Percentiles rank a stretch among this genome's conserved stretches.
These are phyloP conservation scores for Drosophila varians DNA, from an alignment of 1,140 invertebrate species.

Conservation along the genomic window DNA sequence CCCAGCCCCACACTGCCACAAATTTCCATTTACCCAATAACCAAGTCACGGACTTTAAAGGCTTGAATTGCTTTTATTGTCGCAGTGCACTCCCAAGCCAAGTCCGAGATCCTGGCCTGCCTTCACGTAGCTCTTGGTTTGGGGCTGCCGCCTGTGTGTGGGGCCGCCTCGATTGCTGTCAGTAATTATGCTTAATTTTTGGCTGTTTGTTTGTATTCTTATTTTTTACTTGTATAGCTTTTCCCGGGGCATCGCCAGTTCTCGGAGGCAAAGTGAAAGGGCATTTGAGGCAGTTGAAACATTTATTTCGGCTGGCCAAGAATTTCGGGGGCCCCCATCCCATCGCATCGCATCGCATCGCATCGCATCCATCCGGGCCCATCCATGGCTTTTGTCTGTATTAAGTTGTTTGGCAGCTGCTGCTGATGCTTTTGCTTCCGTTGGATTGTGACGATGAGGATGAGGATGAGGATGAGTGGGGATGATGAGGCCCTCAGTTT, in stretches of 20 bases:
- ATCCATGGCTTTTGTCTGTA: conserved; percentile 64
- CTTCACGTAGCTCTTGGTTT: conserved; percentile 61
- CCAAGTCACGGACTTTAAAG: too few relatives aligned
- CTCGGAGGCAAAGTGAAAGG: conserved; percentile 54
- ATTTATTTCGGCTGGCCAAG: conserved; percentile 62
- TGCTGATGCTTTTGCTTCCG: conserved; percentile 47
- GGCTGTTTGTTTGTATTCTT: conserved; percentile 52
- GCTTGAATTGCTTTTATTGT: not conserved
- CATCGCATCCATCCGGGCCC: conserved; percentile 21
- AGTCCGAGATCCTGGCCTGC: conserved; percentile 29
- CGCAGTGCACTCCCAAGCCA: conserved; percentile 9
- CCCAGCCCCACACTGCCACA: conserved; percentile 39
- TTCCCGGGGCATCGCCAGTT: conserved; percentile 10
- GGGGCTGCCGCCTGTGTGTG: conserved; percentile 52
- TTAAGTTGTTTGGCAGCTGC: conserved; percentile 80
- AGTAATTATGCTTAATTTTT: conserved; percentile 81
- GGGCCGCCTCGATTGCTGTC: conserved; percentile 73
- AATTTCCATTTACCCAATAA: not conserved
- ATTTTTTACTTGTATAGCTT: conserved; percentile 22
- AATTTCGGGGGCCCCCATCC: conserved; percentile 13
- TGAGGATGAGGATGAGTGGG: conserved; percentile 23
- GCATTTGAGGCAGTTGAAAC: conserved; percentile 71
- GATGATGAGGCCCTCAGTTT: conserved; percentile 35
- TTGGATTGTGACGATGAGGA: conserved; percentile 20
- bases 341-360: conserved; percentile 5